Conservation (phyloP, 2,113 vertebrate genomes). For the Bufo gargarizans region DNA sequence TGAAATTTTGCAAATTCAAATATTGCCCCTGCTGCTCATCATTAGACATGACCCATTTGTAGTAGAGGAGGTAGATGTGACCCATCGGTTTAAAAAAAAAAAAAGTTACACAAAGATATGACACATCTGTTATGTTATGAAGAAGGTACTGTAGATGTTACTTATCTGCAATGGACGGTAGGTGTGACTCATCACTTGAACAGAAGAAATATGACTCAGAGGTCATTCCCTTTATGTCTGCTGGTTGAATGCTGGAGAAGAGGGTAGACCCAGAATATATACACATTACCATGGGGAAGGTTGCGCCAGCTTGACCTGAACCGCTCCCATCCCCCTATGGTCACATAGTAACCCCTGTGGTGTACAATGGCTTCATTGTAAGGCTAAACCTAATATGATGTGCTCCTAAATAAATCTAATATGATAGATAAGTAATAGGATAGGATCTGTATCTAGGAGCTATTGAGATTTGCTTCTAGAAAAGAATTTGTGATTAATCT, state of each 20-base stretch:
- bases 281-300: neutral
- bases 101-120: no score
- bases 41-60: no score
- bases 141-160: no score
- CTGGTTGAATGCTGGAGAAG: neutral
- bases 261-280: neutral
- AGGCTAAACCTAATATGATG: neutral
- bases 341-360: neutral
- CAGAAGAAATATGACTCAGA: neutral
- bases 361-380: neutral
- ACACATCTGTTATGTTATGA: no score
- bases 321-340: neutral
- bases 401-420: neutral
- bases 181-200: neutral
- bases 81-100: no score
- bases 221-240: neutral
- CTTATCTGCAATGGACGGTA: neutral
- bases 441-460: neutral
- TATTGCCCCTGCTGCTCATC: no score
- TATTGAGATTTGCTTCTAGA: neutral
- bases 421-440: neutral
- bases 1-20: no score
- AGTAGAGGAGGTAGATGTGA: no score
- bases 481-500: conserved; percentile 17
- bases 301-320: neutral